phyloP scores from a whole-genome alignment of 2,797 vertebrate genomes.

The Octomys mimax region DNA sequence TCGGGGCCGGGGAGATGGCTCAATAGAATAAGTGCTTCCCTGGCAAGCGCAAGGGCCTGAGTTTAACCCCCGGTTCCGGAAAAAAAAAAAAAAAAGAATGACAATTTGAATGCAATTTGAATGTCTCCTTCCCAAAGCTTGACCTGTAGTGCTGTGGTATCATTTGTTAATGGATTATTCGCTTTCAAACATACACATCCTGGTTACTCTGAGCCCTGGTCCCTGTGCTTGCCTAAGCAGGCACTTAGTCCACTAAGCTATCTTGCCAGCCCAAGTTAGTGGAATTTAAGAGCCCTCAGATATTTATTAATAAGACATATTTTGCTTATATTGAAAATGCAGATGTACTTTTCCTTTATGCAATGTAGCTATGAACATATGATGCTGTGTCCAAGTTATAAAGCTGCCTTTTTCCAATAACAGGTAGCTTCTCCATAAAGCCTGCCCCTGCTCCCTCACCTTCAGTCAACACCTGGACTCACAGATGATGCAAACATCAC shows the following conservation, averaged over 20 bases:
- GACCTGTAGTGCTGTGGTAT: neutral
- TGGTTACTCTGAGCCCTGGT: neutral
- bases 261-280: neutral
- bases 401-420: neutral
- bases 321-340: conserved; percentile 1
- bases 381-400: neutral
- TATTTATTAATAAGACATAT: conserved; percentile 10
- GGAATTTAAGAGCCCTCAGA: neutral
- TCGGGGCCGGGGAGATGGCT: too few relatives aligned
- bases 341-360: neutral
- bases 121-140: neutral
- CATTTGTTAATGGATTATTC: neutral
- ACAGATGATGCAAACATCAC: neutral
- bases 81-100: too few relatives aligned
- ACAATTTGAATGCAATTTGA: too few relatives aligned
- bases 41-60: too few relatives aligned
- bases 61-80: too few relatives aligned
- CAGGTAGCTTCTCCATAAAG: neutral
- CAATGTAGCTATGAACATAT: neutral
- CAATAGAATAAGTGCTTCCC: too few relatives aligned
- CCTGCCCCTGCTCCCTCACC: neutral
- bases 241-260: too few relatives aligned
- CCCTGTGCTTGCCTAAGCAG: too few relatives aligned
- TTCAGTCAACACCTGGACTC: neutral
- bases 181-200: neutral